phyloP scores from a whole-genome alignment of 2,888 invertebrate species.

The Morinoia aosen region DNA sequence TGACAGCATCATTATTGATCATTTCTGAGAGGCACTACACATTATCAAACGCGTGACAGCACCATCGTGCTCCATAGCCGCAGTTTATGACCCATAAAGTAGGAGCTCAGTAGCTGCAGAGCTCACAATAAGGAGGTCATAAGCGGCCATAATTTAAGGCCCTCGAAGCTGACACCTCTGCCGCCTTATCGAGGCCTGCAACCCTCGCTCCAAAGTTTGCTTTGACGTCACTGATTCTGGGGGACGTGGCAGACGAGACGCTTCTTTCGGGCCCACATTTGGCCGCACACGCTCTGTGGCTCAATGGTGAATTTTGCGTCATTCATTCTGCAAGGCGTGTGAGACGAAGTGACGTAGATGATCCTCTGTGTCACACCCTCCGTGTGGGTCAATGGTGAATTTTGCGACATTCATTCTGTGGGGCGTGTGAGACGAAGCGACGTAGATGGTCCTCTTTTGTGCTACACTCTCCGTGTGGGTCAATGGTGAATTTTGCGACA shows the following conservation, averaged over 20 bases:
- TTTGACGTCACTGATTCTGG: neutral
- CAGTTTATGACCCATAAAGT: constrained; percentile 4
- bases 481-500: neutral
- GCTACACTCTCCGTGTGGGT: neutral
- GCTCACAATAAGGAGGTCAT: constrained; percentile 17
- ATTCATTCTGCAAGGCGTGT: neutral
- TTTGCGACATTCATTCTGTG: neutral
- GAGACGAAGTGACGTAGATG: neutral
- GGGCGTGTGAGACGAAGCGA: neutral
- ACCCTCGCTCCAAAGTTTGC: neutral
- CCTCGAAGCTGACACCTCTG: neutral
- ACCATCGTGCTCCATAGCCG: neutral
- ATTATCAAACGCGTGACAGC: neutral
- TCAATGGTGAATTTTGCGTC: neutral
- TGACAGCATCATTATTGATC: neutral
- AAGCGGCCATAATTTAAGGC: constrained; percentile 17
- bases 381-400: neutral
- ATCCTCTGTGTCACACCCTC: neutral
- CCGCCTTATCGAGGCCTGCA: constrained; percentile 2
- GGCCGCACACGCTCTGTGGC: neutral
- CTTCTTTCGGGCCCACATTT: no score
- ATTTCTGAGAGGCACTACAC: neutral
- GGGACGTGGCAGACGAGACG: neutral
- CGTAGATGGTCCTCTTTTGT: neutral
- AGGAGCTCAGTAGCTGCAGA: neutral